Percentiles rank a stretch among this genome's conserved stretches.
phyloP scores from a whole-genome alignment of 2,797 vertebrate genomes.

The Sebastolobus altivelis region DNA sequence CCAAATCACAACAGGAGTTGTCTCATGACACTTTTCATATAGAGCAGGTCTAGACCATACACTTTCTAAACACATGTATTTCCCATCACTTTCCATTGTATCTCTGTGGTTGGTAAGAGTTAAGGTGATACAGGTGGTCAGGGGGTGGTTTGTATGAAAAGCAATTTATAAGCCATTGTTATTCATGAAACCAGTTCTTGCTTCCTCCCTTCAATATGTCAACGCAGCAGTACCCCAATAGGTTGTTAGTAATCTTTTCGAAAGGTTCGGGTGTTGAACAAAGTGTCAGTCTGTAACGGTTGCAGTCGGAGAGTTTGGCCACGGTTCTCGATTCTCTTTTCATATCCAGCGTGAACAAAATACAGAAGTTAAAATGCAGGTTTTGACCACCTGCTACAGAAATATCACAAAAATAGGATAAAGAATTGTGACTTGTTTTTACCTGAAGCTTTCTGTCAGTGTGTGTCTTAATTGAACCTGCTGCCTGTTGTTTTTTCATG shows the following conservation, averaged over 20 bases:
- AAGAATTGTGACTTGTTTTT: slow-evolving; percentile 13
- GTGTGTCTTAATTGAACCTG: slow-evolving; percentile 24
- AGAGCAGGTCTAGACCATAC: background rate
- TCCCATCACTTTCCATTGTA: background rate
- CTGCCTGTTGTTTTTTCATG: slow-evolving; percentile 21
- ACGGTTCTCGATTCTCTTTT: background rate
- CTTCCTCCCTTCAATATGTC: background rate
- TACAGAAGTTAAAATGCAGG: slow-evolving; percentile 10
- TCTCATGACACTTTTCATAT: background rate
- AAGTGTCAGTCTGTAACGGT: background rate
- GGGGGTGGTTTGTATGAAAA: slow-evolving; percentile 14
- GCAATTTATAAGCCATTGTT: slow-evolving; percentile 3
- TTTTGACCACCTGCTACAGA: background rate
- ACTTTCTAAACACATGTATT: background rate
- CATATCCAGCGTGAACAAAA: background rate
- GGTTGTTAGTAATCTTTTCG: background rate
- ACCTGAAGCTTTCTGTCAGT: slow-evolving; percentile 12
- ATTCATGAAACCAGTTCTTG: background rate
- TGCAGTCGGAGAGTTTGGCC: background rate
- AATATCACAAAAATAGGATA: slow-evolving; percentile 5
- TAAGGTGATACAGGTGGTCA: slow-evolving; percentile 11
- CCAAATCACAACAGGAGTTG: too few relatives aligned
- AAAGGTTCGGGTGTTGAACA: background rate
- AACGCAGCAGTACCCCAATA: background rate
- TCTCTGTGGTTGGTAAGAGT: background rate